phyloP scores from a whole-genome alignment of 1,140 invertebrate species.

The Pseudomyrmex cubaensis region DNA sequence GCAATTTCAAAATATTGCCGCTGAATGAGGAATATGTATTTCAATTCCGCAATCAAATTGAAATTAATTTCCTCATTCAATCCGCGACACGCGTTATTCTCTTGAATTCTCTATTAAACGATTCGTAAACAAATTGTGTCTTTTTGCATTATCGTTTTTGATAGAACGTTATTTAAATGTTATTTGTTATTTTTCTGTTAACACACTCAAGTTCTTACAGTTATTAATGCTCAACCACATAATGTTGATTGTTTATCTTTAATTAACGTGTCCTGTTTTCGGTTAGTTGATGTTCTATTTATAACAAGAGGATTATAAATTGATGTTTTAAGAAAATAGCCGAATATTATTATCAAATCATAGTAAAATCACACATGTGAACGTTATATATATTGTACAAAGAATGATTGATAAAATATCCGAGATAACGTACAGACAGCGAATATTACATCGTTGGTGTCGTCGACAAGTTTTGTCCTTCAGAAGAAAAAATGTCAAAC shows the following conservation, averaged over 20 bases:
- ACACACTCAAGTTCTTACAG: neutral
- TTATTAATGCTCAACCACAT: neutral
- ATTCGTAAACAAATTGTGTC: neutral
- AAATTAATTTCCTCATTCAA: neutral
- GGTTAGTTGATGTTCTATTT: slow-evolving; percentile 16
- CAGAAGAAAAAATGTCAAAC: too few species aligned
- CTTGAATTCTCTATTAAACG: neutral
- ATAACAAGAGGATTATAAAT: slow-evolving; percentile 5
- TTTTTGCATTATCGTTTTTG: neutral
- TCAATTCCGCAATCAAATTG: neutral
- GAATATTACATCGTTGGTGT: too few species aligned
- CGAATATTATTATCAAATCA: slow-evolving; percentile 12
- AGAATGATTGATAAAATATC: too few species aligned
- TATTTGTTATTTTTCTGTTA: neutral
- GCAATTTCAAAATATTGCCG: neutral
- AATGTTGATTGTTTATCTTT: slow-evolving; percentile 22
- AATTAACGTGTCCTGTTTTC: slow-evolving; percentile 19
- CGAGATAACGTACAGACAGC: too few species aligned
- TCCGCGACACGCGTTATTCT: neutral
- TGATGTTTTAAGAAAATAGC: neutral
- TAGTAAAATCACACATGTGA: neutral
- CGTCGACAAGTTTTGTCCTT: too few species aligned
- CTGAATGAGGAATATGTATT: neutral
- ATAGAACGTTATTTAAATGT: neutral
- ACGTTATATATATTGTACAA: too few species aligned